Conservation (phyloP, 1,140 invertebrate species). For the Maniola jurtina region DNA sequence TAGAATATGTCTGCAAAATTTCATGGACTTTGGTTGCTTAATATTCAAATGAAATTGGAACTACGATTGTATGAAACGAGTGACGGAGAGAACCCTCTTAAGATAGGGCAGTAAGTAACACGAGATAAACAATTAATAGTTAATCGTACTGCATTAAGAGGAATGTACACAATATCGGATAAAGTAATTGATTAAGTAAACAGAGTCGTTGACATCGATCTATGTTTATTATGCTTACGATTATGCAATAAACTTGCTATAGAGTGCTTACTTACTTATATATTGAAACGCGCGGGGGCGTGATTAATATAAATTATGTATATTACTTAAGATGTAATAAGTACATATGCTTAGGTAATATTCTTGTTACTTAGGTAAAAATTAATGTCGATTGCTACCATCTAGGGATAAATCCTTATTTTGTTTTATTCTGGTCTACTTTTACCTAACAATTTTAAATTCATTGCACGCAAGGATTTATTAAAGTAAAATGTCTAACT, state of each 20-base stretch:
- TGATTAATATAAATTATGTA: conserved; percentile 1
- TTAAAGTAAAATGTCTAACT: too few species aligned
- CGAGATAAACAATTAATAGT: background rate
- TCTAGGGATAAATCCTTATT: background rate
- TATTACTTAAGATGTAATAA: background rate
- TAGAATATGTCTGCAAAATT: too few species aligned
- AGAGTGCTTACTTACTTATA: background rate
- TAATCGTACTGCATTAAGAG: background rate
- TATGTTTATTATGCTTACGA: background rate
- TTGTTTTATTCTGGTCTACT: too few species aligned
- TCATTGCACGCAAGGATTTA: too few species aligned
- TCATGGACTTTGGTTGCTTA: too few species aligned
- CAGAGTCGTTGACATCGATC: conserved; percentile 6
- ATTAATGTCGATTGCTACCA: background rate
- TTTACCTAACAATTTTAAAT: too few species aligned
- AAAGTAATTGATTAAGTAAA: background rate
- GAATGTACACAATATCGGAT: conserved; percentile 7
- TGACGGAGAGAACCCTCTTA: too few species aligned
- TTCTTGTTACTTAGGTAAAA: background rate
- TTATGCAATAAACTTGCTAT: background rate
- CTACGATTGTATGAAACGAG: too few species aligned
- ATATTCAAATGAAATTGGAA: too few species aligned
- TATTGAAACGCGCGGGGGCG: background rate
- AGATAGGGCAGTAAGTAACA: conserved; percentile 6
- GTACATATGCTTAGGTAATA: background rate